Evolutionary conservation across 1,140 invertebrate species (phyloP), one percentile per base, ranked within the genome.

Genomic region (Heliconius congener): DNA sequence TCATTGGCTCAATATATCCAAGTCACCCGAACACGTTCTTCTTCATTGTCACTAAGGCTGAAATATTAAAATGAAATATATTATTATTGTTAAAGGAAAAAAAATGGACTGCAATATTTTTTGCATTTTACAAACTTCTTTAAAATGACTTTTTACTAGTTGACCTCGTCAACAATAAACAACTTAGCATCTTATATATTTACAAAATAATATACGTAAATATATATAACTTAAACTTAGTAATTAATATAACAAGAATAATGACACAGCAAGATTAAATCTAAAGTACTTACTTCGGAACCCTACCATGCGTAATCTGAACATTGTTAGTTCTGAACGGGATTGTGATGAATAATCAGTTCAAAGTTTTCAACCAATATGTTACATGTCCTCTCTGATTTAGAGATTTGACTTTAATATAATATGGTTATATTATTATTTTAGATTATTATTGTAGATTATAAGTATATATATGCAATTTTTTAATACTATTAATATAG

Each of bases 281-380:
- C 60, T 66, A 66, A 66, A 66, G 60, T 66, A 66, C 23, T 30
- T 23, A 66, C 27, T 66, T 66, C 30, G 60, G n/a, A 66, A 66
- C 60, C 60, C 60, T 27, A 66, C 27, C 27, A 30, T 66, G 4
- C 30, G 27, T 66, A 66, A 66, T 66, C 60, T 27, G 60, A 66
- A 66, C 60, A 66, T 66, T 66, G 60, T 66, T 66, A 66, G 60
- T 66, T 66, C 57, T 66, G 60, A 27, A 66, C 60, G 60, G 60
- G 23, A 30, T 66, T 66, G 60, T 66, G 60, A 66, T 66, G 60
- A 66, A 66, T 66, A 66, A 66, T 66, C 60, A 66, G 60, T 66
- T 66, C 3, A 66, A 66, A 66, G 60, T 66, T 66, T 60, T 66
- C 60, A 66, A 27, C 60, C 11, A 66, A 27, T 66, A 66, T 66